Evolutionary conservation across 2,113 vertebrate species (phyloP).

Genomic region (Lepisosteus oculatus): DNA sequence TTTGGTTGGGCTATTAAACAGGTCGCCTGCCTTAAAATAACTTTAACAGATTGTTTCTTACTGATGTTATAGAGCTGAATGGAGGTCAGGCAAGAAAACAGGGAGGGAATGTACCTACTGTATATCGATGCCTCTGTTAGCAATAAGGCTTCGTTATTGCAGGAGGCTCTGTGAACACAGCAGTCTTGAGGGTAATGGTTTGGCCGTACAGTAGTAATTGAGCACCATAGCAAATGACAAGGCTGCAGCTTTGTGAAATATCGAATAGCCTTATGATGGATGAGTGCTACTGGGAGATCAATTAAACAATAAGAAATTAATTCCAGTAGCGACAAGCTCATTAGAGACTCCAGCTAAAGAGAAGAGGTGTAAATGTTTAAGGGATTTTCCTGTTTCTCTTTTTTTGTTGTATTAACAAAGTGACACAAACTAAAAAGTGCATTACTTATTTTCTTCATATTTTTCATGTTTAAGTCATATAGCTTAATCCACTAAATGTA

Average conservation of each 20-base stretch:
- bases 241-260: conserved; percentile 32
- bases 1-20: too few relatives aligned
- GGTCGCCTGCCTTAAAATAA: too few relatives aligned
- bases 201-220: conserved; percentile 51
- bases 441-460: too few relatives aligned
- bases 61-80: too few relatives aligned
- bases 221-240: conserved; percentile 49
- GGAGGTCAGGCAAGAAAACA: too few relatives aligned
- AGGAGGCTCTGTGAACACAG: too few relatives aligned
- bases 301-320: conserved; percentile 67
- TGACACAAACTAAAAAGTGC: not conserved
- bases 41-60: too few relatives aligned
- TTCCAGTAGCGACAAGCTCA: conserved; percentile 65
- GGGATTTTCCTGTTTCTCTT: conserved; percentile 5
- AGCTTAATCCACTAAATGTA: too few relatives aligned
- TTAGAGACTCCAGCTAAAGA: conserved; percentile 52
- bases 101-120: too few relatives aligned
- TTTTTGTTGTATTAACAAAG: not conserved
- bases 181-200: conserved; percentile 41
- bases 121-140: too few relatives aligned
- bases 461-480: too few relatives aligned
- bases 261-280: conserved; percentile 61
- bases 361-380: conserved; percentile 34
- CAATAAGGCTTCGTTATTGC: too few relatives aligned
- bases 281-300: conserved; percentile 62